Percentiles rank a stretch among this genome's conserved stretches.
phyloP scores from a whole-genome alignment of 2,797 vertebrate species.

The Aplochiton taeniatus region DNA sequence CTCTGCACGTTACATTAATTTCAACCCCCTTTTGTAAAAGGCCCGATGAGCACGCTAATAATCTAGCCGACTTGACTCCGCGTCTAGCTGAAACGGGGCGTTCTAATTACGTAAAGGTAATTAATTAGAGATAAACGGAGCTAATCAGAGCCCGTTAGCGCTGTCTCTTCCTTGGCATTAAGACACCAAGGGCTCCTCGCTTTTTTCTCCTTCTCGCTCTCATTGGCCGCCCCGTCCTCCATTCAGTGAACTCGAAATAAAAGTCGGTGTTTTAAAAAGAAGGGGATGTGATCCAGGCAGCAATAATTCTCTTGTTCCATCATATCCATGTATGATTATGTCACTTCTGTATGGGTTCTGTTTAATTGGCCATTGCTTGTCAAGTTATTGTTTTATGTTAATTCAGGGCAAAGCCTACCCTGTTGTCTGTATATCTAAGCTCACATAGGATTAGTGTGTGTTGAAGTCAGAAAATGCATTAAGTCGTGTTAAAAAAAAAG shows the following conservation, averaged over 20 bases:
- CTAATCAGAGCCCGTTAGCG: conserved; percentile 98
- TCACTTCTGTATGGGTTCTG: not conserved
- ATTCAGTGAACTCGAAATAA: conserved; percentile 57
- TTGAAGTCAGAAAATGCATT: too few species aligned
- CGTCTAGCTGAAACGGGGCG: conserved; percentile 95
- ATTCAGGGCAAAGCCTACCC: not conserved
- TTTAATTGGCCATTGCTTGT: conserved; percentile 10
- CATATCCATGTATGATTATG: conserved; percentile 21
- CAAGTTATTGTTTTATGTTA: conserved; percentile 43
- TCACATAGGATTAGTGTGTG: too few species aligned
- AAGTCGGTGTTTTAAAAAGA: conserved; percentile 64
- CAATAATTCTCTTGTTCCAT: conserved; percentile 36
- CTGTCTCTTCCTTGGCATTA: conserved; percentile 91
- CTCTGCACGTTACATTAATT: conserved; percentile 99
- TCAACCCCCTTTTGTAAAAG: conserved; percentile 91
- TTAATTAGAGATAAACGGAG: conserved; percentile 99
- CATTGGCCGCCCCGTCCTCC: conserved; percentile 71
- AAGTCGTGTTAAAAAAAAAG: not conserved
- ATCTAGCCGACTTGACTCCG: conserved; percentile 99
- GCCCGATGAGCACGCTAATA: conserved; percentile 99
- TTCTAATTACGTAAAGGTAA: conserved; percentile 99
- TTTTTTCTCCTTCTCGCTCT: conserved; percentile 56
- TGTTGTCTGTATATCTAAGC: too few species aligned
- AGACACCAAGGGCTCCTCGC: conserved; percentile 84
- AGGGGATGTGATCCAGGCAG: conserved; percentile 42